Base-by-base conservation (phyloP, 2,113 vertebrate genomes). In the Myrmecophaga tridactyla region DNA sequence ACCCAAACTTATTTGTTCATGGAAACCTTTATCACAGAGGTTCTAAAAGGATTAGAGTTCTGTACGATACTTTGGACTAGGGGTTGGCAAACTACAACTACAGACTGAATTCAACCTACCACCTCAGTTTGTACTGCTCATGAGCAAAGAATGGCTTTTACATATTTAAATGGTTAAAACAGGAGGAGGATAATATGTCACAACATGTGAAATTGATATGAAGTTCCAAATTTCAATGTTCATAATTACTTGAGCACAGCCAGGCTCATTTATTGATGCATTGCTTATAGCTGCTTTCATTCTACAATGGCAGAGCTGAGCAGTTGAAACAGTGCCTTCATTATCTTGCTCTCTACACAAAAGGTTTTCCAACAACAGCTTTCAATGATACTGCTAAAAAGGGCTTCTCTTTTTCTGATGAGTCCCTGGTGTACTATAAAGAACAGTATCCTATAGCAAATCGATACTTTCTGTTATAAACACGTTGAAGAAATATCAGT, bases 201-300 rank as follows among this genome's bases (percentile, higher is more conserved):
- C 41, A 25, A 63, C 51, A 56, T 7, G 51, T 63, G 20, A 89
- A 23, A 85, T 73, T 63, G 78, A 58, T 15, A 6, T 53, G 29
- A 81, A 88, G 75, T 81, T 91, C 72, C n/a, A 92, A 58, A 94
- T 62, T 75, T 90, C 34, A 46, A 41, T 36, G 4, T 62, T 89
- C 25, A 20, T 46, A 76, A 39, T 93, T 63, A 73, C 29, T 63
- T 11, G 20, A 94, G 63, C 31, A 62, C 3, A 65, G n/a, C 3
- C 18, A 62, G 0, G 3, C 2, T 43, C 1, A 18, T 67, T 82
- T n/a, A 18, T 75, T 56, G 63, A 53, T 0, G 0, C 62, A 25
- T 73, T 34, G 14, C 4, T 23, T 75, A 1, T 29, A 34, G n/a
- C 39, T 36, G 18, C 67, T 78, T 63, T 56, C 39, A 6, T 23